Conservation (phyloP, 1,140 invertebrate species). For the Arion vulgaris region DNA sequence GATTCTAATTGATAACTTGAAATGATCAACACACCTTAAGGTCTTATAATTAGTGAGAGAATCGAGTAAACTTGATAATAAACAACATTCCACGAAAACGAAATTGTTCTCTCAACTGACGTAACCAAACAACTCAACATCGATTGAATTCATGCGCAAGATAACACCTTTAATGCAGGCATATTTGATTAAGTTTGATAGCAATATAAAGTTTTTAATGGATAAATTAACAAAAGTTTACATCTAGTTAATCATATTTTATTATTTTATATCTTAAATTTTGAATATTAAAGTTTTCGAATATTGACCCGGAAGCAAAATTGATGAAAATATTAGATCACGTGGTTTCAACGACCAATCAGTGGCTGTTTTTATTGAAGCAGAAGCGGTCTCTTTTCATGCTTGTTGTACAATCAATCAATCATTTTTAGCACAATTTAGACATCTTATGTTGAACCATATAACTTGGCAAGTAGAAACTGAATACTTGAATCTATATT, state of each 20-base stretch:
- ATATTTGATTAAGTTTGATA: too few relatives aligned
- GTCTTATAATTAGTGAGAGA: too few relatives aligned
- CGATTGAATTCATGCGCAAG: neutral
- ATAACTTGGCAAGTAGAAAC: neutral
- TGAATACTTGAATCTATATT: neutral
- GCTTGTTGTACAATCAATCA: neutral
- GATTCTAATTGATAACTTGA: too few relatives aligned
- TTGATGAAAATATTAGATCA: slow-evolving; percentile 12
- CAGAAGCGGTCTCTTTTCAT: slow-evolving; percentile 27
- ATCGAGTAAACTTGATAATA: neutral
- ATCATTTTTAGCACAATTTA: neutral
- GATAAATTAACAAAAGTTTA: too few relatives aligned
- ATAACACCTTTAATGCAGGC: too few relatives aligned
- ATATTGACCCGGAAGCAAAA: slow-evolving; percentile 19
- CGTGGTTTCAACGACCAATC: neutral
- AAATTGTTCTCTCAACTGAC: neutral
- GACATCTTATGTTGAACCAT: neutral
- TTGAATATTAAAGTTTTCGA: too few relatives aligned
- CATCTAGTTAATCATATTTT: too few relatives aligned
- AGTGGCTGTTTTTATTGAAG: slow-evolving; percentile 21
- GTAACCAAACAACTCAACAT: neutral
- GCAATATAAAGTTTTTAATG: too few relatives aligned
- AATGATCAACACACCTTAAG: too few relatives aligned
- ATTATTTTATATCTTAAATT: too few relatives aligned
- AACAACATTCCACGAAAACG: neutral